A percentile compares a stretch with the other conserved stretches of the same genome.
Conservation (phyloP, 2,113 vertebrate genomes). For the Pseudonaja textilis region DNA sequence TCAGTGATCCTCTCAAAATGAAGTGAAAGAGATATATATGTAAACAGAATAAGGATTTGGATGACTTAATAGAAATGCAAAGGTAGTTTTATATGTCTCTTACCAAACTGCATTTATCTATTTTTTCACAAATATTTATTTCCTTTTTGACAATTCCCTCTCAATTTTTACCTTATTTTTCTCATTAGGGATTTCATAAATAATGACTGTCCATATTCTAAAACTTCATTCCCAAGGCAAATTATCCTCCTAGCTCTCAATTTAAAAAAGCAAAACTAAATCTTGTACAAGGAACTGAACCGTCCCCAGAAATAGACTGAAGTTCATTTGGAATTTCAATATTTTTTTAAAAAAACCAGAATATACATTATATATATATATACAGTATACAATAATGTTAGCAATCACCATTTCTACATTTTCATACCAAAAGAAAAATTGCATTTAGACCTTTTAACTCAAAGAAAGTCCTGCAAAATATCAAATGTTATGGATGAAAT, state of each 20-base stretch:
- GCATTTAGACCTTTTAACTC: neutral
- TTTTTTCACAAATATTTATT: neutral
- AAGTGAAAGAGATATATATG: neutral
- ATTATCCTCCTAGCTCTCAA: conserved; percentile 9
- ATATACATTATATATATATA: conserved; percentile 16
- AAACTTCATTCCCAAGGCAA: neutral
- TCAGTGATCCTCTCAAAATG: neutral
- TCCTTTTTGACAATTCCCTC: neutral
- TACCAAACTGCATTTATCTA: neutral
- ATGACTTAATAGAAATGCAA: neutral
- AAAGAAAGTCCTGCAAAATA: neutral
- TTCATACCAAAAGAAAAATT: conserved; percentile 21
- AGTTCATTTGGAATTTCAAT: conserved; percentile 39
- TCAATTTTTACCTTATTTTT: neutral
- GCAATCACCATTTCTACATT: conserved; percentile 48
- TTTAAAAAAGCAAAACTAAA: neutral
- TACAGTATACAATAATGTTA: neutral
- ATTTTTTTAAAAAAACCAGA: conserved; percentile 6
- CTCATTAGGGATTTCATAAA: neutral
- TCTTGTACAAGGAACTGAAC: conserved; percentile 40
- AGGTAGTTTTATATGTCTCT: neutral
- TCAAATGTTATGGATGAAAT: conserved; percentile 1
- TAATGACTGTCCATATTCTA: neutral
- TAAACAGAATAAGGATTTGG: neutral
- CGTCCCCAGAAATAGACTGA: conserved; percentile 8